These are phyloP conservation scores for Tetropium fuscum DNA, from an alignment of 2,888 invertebrate species.

Conservation along the genomic window DNA sequence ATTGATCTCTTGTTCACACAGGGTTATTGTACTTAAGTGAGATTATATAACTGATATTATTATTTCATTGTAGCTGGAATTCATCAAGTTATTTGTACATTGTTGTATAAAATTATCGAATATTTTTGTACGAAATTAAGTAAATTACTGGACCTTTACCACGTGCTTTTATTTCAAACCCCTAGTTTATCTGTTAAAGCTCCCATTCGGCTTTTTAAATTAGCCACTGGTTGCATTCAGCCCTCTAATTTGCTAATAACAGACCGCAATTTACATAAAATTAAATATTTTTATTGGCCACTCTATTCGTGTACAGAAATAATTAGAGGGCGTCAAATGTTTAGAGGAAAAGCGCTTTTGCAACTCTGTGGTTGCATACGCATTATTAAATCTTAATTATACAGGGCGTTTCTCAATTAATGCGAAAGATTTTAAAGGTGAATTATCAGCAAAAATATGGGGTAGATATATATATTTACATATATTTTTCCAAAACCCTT, in stretches of 20 bases:
- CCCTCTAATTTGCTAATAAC: conserved; percentile 23
- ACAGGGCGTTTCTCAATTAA: no score
- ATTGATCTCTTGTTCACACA: conserved; percentile 5
- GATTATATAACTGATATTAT: not conserved
- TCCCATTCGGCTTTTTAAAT: conserved; percentile 21
- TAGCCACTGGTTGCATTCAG: conserved; percentile 30
- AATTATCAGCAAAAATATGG: no score
- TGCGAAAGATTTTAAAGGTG: no score
- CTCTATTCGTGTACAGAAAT: not conserved
- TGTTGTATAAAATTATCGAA: conserved; percentile 52
- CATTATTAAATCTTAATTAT: no score
- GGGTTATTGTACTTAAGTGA: conserved; percentile 16
- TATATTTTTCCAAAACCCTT: no score
- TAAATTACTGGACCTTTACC: conserved; percentile 46
- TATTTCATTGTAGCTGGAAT: conserved; percentile 5
- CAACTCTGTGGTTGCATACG: no score
- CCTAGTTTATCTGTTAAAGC: not conserved
- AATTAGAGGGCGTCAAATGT: no score
- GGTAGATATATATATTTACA: no score
- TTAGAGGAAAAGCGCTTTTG: no score
- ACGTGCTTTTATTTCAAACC: conserved; percentile 16
- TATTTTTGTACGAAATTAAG: conserved; percentile 58
- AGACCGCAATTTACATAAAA: conserved; percentile 18
- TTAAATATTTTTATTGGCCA: conserved; percentile 10
- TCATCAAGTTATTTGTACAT: conserved; percentile 14